phyloP scores from a whole-genome alignment of 2,797 vertebrate species.

The Trichosurus vulpecula region DNA sequence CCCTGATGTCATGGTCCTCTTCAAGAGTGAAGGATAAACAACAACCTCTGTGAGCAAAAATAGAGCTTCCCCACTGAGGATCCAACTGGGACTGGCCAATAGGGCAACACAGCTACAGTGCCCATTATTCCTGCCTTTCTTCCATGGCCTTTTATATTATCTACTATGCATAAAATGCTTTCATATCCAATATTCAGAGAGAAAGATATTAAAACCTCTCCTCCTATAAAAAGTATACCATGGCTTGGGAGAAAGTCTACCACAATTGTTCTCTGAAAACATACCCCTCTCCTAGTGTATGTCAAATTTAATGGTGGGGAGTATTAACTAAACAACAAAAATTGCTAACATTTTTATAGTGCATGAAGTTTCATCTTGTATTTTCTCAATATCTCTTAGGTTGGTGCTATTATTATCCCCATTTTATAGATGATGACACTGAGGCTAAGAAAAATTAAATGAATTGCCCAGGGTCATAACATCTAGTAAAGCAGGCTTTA shows the following conservation, averaged over 20 bases:
- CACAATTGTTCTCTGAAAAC: background rate
- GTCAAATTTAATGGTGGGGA: background rate
- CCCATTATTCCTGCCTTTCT: too few species aligned
- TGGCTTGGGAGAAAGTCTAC: background rate
- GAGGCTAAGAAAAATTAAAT: background rate
- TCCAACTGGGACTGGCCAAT: too few species aligned
- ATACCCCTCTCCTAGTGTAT: background rate
- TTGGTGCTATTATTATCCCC: background rate
- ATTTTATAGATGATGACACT: background rate
- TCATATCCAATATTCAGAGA: too few species aligned
- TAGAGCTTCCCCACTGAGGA: too few species aligned
- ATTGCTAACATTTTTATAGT: background rate
- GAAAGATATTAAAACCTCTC: background rate
- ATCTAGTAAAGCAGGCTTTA: background rate
- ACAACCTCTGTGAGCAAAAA: too few species aligned
- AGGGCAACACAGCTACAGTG: too few species aligned
- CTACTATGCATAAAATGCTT: too few species aligned
- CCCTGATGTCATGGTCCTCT: too few species aligned
- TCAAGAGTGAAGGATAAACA: too few species aligned
- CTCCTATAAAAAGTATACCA: background rate
- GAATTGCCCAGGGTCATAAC: background rate
- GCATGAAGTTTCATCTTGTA: background rate
- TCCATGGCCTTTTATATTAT: too few species aligned
- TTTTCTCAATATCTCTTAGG: background rate
- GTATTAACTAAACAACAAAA: background rate